These are phyloP conservation scores for Trachelipus rathkii DNA, from an alignment of 1,140 invertebrate species.

Conservation along the genomic window DNA sequence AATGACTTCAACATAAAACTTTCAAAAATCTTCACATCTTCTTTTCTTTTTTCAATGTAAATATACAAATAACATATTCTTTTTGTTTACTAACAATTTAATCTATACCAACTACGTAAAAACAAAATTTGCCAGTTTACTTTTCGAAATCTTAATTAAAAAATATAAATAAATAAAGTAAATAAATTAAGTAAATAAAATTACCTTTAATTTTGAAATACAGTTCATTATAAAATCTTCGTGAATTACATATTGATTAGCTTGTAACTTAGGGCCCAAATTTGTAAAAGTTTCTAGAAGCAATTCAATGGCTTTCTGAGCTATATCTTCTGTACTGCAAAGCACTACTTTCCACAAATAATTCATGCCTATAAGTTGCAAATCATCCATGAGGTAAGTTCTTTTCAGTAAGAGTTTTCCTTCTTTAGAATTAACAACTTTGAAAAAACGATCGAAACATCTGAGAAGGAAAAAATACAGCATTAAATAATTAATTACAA, in stretches of 20 bases:
- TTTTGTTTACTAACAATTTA: no score
- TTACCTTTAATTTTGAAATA: constrained; percentile 76
- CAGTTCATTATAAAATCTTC: constrained; percentile 84
- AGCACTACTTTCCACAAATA: constrained; percentile 94
- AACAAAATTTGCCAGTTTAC: no score
- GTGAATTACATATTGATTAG: constrained; percentile 71
- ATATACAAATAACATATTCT: no score
- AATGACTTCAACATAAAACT: no score
- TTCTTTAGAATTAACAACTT: constrained; percentile 93
- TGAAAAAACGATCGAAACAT: constrained; percentile 91
- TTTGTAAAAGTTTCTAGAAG: constrained; percentile 91
- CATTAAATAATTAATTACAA: neutral
- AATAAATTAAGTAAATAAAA: no score
- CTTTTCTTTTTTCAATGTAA: no score
- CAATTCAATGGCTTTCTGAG: constrained; percentile 81
- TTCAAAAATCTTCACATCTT: no score
- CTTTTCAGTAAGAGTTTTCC: constrained; percentile 84
- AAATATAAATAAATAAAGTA: no score
- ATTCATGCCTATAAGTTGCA: constrained; percentile 89
- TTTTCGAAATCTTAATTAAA: no score
- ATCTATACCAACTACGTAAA: no score
- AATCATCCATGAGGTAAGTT: constrained; percentile 64
- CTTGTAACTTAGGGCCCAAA: constrained; percentile 76
- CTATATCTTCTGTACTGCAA: constrained; percentile 84
- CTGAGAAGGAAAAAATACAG: constrained; percentile 50